These are phyloP conservation scores for Dromas ardeola DNA, from an alignment of 2,113 vertebrate genomes.

Conservation along the genomic window DNA sequence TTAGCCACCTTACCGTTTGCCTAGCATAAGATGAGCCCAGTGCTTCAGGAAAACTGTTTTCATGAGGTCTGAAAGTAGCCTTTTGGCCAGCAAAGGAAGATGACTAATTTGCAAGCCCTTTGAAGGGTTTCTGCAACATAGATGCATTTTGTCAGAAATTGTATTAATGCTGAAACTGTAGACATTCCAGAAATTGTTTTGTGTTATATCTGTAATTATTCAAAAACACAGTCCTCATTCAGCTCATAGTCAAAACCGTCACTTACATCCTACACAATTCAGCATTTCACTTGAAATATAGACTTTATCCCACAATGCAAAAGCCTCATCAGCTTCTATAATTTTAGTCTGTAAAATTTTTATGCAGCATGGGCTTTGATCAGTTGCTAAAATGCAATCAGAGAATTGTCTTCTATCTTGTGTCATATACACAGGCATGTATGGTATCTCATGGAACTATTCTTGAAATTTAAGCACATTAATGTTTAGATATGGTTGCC, in stretches of 20 bases:
- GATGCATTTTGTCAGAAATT: neutral
- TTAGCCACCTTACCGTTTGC: neutral
- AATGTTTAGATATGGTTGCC: neutral
- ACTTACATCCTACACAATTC: neutral
- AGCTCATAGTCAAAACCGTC: neutral
- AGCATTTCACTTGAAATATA: neutral
- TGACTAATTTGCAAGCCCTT: neutral
- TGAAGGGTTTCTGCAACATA: neutral
- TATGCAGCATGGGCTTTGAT: neutral
- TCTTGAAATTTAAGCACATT: neutral
- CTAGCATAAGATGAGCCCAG: neutral
- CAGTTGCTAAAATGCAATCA: neutral
- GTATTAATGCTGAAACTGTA: neutral
- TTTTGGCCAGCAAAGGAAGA: neutral
- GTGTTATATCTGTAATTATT: neutral
- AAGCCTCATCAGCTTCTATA: neutral
- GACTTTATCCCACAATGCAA: neutral
- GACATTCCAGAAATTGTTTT: neutral
- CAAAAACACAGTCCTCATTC: neutral
- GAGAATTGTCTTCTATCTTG: neutral
- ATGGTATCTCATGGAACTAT: neutral
- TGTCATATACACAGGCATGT: neutral
- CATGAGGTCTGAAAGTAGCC: neutral
- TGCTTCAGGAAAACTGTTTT: neutral
- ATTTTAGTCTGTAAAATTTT: neutral